Base-by-base conservation (phyloP, 1,140 invertebrate genomes). In the Campoletis sonorensis region DNA sequence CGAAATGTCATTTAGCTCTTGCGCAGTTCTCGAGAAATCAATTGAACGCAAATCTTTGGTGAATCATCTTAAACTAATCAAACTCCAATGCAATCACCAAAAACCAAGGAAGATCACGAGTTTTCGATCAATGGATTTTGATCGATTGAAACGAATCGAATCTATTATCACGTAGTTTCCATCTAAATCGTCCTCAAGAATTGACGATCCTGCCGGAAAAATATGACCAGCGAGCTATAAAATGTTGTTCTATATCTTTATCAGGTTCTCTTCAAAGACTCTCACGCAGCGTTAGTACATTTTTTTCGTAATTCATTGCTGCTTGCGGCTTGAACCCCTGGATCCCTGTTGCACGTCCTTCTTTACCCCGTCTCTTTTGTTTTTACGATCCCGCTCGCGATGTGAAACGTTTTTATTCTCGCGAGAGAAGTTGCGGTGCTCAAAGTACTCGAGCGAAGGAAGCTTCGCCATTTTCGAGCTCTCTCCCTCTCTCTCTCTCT, bases 371-470 rank as follows among this genome's bases (percentile, higher is more conserved):
- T 18, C 27, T 64, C 76, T 78, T 37, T 78, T 64, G 58, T 78
- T 78, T 54, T 78, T 78, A 78, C 76, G 76, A 78, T 78, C 61
- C 33, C 33, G 33, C 27, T 26, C 23, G 67, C 16, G 54, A 70
- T 33, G 30, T 70, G 76, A 78, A 61, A 67, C 30, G 58, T 67
- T 78, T 78, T 78, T 78, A 78, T 78, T 78, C 61, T 61, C 61
- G 37, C 15, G 67, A 70, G 18, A 70, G 67, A 37, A 70, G 30
- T 33, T 33, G 27, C 67, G 30, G 54, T 33, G 45, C 72, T 37
- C 71, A 37, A 80, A 81, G 73, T 64, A 68, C 72, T 58, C 71
- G 61, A 76, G 30, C 30, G 21, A 23, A 40, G 73, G 27, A 77
- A 64, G 83, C 81, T 33, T 51, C 37, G 67, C 73, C 15, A 76